These are phyloP conservation scores for Sminthurinus aureus DNA, from an alignment of 2,888 invertebrate genomes.

Conservation along the genomic window DNA sequence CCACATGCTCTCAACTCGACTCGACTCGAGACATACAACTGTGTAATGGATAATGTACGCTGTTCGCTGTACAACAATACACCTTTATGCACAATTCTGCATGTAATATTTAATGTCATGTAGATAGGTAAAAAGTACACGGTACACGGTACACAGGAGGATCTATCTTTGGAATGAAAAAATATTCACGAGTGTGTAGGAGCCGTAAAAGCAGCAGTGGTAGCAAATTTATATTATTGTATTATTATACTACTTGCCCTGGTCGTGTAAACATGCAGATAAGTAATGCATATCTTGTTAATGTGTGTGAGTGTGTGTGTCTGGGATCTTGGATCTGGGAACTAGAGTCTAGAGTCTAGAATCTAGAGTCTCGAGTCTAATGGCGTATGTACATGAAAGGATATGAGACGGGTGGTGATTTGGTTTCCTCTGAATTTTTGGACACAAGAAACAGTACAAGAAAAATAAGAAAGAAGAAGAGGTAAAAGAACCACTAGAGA, in stretches of 20 bases:
- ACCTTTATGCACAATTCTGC: no score
- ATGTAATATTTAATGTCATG: no score
- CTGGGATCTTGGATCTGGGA: no score
- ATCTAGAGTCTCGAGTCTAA: not conserved
- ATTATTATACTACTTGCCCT: not conserved
- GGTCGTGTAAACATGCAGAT: conserved; percentile 34
- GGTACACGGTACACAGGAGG: not conserved
- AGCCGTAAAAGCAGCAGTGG: not conserved
- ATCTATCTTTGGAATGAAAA: not conserved
- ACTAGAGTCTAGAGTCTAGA: no score
- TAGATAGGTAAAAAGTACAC: no score
- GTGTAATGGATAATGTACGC: no score
- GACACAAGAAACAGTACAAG: conserved; percentile 2
- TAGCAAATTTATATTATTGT: conserved; percentile 21
- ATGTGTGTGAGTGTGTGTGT: conserved; percentile 18
- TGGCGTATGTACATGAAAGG: conserved; percentile 24
- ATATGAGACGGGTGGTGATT: conserved; percentile 15
- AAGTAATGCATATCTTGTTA: conserved; percentile 32
- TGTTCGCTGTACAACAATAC: no score
- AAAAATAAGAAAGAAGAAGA: no score
- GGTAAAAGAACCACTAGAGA: no score
- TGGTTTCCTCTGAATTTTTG: conserved; percentile 18
- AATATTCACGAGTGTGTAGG: not conserved
- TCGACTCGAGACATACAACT: no score
- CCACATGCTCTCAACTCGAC: not conserved